Conservation (phyloP, 2,888 invertebrate species). For the Ennomos quercinarius region DNA sequence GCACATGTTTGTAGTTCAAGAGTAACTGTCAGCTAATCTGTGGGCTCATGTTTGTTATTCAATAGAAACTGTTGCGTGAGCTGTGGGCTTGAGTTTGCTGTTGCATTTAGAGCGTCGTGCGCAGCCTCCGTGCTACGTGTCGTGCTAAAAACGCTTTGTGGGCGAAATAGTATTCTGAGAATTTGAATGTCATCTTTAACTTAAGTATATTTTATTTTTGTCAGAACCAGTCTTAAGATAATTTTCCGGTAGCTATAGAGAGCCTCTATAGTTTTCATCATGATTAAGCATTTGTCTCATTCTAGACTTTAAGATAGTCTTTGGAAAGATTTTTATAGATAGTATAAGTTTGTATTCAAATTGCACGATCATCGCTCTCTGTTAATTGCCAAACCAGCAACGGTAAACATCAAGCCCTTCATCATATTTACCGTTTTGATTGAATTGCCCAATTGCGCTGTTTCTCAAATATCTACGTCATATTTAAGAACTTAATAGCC, state of each 20-base stretch:
- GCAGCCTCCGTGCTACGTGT: conserved; percentile 34
- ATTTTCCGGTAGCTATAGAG: too few species aligned
- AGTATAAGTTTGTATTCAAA: neutral
- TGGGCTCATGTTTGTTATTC: conserved; percentile 14
- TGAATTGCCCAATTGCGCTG: conserved; percentile 29
- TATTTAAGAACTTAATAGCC: conserved; percentile 20
- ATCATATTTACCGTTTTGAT: conserved; percentile 34
- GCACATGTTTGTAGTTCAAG: conserved; percentile 27
- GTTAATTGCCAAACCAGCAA: conserved; percentile 23
- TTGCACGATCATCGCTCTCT: neutral
- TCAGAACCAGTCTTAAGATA: too few species aligned
- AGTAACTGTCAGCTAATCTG: conserved; percentile 17
- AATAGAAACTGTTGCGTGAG: conserved; percentile 17
- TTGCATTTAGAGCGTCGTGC: conserved; percentile 57
- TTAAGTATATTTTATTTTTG: neutral
- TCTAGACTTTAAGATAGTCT: too few species aligned
- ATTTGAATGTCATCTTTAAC: conserved; percentile 21
- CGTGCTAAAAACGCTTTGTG: conserved; percentile 44
- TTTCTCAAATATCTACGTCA: conserved; percentile 3
- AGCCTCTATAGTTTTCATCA: too few species aligned
- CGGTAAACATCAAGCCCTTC: conserved; percentile 23
- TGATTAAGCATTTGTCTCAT: too few species aligned
- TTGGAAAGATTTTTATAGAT: too few species aligned
- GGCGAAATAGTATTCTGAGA: conserved; percentile 32
- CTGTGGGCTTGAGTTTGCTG: conserved; percentile 58